Percentiles rank a stretch among this genome's conserved stretches.
phyloP scores from a whole-genome alignment of 2,113 vertebrate genomes.

The Collichthys lucidus region DNA sequence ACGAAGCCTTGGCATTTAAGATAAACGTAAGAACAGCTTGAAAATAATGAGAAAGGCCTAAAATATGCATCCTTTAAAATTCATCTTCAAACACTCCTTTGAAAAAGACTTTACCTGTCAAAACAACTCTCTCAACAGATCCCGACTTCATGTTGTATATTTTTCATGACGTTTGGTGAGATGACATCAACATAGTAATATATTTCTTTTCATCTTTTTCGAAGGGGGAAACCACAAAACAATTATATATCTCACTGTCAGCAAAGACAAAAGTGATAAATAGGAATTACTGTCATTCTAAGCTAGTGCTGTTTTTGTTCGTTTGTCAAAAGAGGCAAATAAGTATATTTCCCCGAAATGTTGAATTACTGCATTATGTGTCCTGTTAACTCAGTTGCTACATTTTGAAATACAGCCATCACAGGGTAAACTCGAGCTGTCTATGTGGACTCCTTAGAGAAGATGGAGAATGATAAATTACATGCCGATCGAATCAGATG shows the following conservation, averaged over 20 bases:
- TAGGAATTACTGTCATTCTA: constrained; percentile 23
- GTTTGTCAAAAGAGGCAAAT: not conserved
- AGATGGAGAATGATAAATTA: not conserved
- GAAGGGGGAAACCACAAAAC: not conserved
- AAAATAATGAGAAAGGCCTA: constrained; percentile 13
- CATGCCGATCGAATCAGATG: not conserved
- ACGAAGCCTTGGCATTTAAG: constrained; percentile 3
- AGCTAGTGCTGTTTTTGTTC: not conserved
- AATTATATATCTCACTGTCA: constrained; percentile 17
- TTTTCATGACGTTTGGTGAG: not conserved
- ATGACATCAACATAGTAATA: constrained; percentile 14
- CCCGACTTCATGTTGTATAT: not conserved
- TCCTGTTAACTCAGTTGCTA: not conserved
- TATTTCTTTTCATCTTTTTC: constrained; percentile 16
- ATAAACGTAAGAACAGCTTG: not conserved
- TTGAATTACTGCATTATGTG: not conserved
- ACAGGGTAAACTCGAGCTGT: not conserved
- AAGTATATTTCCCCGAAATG: not conserved
- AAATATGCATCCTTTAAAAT: constrained; percentile 31
- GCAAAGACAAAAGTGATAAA: constrained; percentile 20
- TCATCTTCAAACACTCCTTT: constrained; percentile 26
- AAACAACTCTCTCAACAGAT: constrained; percentile 10
- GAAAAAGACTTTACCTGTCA: not conserved
- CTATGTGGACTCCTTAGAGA: not conserved
- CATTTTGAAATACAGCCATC: not conserved